Conservation (phyloP, 2,888 invertebrate species). For the Eupeodes latifasciatus region DNA sequence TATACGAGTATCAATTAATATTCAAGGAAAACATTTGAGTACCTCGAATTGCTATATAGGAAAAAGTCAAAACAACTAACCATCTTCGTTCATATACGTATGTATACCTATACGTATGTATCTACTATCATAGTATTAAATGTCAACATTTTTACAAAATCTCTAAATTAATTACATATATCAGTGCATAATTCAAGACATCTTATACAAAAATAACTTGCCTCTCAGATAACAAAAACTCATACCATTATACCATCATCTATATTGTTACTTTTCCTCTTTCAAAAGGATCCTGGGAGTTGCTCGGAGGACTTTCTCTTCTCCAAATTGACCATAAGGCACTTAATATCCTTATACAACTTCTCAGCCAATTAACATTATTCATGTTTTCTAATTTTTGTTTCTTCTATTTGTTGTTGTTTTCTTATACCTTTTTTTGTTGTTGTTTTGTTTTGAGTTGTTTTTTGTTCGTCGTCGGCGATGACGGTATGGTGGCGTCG, state of each 20-base stretch:
- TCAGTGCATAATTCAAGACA: constrained; percentile 55
- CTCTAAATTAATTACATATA: constrained; percentile 64
- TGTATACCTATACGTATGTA: too few relatives aligned
- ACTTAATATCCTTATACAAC: constrained; percentile 71
- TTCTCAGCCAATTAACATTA: constrained; percentile 76
- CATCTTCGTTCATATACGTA: too few relatives aligned
- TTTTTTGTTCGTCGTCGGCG: not conserved
- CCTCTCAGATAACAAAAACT: constrained; percentile 29
- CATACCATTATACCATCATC: not conserved
- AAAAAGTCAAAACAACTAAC: not conserved
- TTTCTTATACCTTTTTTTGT: not conserved
- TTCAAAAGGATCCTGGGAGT: not conserved
- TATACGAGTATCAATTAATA: constrained; percentile 8
- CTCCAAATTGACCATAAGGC: constrained; percentile 74
- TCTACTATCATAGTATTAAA: constrained; percentile 44
- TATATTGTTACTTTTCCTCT: not conserved
- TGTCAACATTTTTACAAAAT: constrained; percentile 57
- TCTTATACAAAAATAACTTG: not conserved
- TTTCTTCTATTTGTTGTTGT: not conserved
- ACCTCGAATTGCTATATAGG: too few relatives aligned
- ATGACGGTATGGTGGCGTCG: too few relatives aligned
- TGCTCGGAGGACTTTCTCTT: constrained; percentile 15
- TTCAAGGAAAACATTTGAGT: not conserved
- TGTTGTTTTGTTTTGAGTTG: not conserved
- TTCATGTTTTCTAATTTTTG: constrained; percentile 67